Conservation (phyloP, 2,113 vertebrate genomes). For the human region GRCh38 chr3:32744501-32745000, state of each 20-base stretch:
- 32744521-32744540: background rate
- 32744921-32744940: too few relatives aligned
- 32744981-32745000: too few relatives aligned
- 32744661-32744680: background rate
- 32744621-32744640: background rate
- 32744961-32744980: too few relatives aligned
- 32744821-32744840: background rate
- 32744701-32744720: background rate
- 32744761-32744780: background rate
- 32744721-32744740: background rate
- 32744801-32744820: background rate
- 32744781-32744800: background rate
- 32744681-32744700: background rate
- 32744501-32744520: background rate
- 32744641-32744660: background rate
- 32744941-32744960: too few relatives aligned
- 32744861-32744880: too few relatives aligned
- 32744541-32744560: background rate
- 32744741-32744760: background rate
- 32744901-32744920: background rate
- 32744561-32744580: background rate
- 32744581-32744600: constrained; percentile 9
- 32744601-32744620: constrained; percentile 10
- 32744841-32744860: background rate
- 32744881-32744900: background rate